These are phyloP conservation scores for Mycalesis mineus DNA, from an alignment of 2,888 invertebrate genomes.

Conservation along the genomic window DNA sequence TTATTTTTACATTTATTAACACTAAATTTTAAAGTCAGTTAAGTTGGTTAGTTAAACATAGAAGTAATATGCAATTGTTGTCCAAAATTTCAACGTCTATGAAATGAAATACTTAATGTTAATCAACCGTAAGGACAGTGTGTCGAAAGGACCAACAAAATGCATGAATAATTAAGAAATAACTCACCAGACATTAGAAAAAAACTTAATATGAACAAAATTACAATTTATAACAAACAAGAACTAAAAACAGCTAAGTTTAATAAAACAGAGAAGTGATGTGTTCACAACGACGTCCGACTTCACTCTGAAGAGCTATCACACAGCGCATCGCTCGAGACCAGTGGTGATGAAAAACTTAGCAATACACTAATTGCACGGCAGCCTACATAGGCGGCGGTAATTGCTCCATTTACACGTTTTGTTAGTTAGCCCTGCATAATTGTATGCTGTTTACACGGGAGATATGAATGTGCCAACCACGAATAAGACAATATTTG, in stretches of 20 bases:
- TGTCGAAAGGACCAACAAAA: too few relatives aligned
- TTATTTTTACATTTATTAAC: too few relatives aligned
- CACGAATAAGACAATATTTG: constrained; percentile 48
- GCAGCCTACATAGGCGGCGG: constrained; percentile 73
- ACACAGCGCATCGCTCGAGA: constrained; percentile 52
- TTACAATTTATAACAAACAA: neutral
- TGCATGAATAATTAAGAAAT: neutral
- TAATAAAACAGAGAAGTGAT: constrained; percentile 34
- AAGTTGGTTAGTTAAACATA: too few relatives aligned
- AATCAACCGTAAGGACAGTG: too few relatives aligned
- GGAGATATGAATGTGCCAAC: constrained; percentile 60
- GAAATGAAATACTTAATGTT: too few relatives aligned
- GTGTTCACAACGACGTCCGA: constrained; percentile 59
- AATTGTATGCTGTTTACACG: constrained; percentile 70
- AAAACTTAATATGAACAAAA: neutral
- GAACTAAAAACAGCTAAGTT: constrained; percentile 1
- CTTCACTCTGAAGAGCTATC: constrained; percentile 60
- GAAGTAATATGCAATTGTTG: too few relatives aligned
- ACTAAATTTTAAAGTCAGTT: too few relatives aligned
- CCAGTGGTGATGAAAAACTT: constrained; percentile 74
- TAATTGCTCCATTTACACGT: constrained; percentile 78
- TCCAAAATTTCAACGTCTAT: too few relatives aligned
- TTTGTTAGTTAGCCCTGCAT: constrained; percentile 71
- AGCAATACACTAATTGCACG: constrained; percentile 73
- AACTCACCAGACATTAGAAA: neutral